Evolutionary conservation across 2,888 invertebrate species (phyloP).

Genomic region (Drosophila dives): DNA sequence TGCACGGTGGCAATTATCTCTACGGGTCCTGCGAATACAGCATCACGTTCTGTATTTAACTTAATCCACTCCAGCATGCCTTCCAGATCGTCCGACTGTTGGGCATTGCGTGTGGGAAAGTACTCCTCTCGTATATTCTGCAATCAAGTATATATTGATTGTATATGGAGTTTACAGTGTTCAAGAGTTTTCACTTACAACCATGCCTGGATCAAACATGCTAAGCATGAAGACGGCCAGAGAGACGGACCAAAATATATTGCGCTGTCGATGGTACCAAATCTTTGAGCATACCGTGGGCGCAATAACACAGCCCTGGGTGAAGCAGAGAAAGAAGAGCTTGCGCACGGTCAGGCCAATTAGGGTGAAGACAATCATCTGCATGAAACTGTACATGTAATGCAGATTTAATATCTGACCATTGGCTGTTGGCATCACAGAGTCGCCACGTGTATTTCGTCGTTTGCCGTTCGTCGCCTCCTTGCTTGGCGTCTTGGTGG

Average conservation of each 20-base stretch:
- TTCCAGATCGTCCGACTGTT: constrained; percentile 89
- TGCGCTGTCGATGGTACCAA: constrained; percentile 86
- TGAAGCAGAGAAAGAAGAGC: constrained; percentile 83
- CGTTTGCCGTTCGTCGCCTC: constrained; percentile 39
- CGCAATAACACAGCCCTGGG: constrained; percentile 87
- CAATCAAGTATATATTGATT: not conserved
- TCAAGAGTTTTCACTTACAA: constrained; percentile 57
- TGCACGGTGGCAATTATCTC: constrained; percentile 93
- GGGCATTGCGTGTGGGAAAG: constrained; percentile 87
- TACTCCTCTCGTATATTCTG: constrained; percentile 84
- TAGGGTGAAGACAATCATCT: constrained; percentile 88
- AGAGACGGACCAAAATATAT: constrained; percentile 83
- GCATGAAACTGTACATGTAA: constrained; percentile 89
- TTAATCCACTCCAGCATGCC: constrained; percentile 92
- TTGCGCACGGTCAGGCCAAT: constrained; percentile 82
- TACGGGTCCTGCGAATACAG: constrained; percentile 93
- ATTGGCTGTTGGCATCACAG: constrained; percentile 55
- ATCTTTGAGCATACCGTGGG: constrained; percentile 88
- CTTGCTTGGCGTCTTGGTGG: constrained; percentile 28
- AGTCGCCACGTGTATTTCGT: constrained; percentile 39
- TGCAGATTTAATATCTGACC: constrained; percentile 72
- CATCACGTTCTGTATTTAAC: constrained; percentile 87
- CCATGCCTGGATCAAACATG: constrained; percentile 83
- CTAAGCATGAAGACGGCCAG: constrained; percentile 86
- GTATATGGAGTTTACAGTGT: not conserved